Base-by-base conservation (phyloP, 1,140 invertebrate species). In the Hycleus phaleratus region DNA sequence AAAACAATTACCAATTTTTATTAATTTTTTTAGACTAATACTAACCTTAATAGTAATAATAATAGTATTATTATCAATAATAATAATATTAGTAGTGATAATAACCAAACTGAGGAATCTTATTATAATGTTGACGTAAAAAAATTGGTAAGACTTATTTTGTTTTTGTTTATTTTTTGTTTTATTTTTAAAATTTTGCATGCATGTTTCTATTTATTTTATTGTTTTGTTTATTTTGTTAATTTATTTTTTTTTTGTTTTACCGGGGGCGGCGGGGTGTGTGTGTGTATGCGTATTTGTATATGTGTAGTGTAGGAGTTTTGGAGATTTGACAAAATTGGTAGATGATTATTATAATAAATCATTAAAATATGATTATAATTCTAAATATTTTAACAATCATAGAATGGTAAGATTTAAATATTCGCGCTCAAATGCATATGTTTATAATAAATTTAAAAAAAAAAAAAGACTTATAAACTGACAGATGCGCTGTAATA, bases 261-360 rank as follows among this genome's bases (percentile, higher is more conserved):
- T 57, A 11, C 32, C 26, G 52, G 47, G 18, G 18, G 18, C 18
- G 18, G 18, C 18, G 18, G 18, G 18, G 18, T 18, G 18, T 18
- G 18, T 18, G 18, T 18, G 1, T 18, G 18, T 18, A 18, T 18
- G 18, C 18, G 18, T 18, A 18, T 18, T 18, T 18, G 18, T 18
- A 18, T 18, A 18, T 18, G 18, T 18, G 18, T 74, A 82, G 81
- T 79, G 81, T 75, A 77, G 80, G 68, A 81, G 80, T 75, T 82
- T 82, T 70, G 79, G 79, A 64, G 80, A 82, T 75, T 75, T 82
- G 66, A 80, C 79, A 62, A 79, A 77, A 70, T 74, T 80, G 56
- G 74, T 68, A 38, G 77, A 77, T 63, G 74, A 72, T 49, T 49
- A 63, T 18, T 18, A 18, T 18, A 1, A 1, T 18, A 18, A 18